These are phyloP conservation scores for Oreochromis spilurus DNA, from an alignment of 2,113 vertebrate species.

Conservation along the genomic window DNA sequence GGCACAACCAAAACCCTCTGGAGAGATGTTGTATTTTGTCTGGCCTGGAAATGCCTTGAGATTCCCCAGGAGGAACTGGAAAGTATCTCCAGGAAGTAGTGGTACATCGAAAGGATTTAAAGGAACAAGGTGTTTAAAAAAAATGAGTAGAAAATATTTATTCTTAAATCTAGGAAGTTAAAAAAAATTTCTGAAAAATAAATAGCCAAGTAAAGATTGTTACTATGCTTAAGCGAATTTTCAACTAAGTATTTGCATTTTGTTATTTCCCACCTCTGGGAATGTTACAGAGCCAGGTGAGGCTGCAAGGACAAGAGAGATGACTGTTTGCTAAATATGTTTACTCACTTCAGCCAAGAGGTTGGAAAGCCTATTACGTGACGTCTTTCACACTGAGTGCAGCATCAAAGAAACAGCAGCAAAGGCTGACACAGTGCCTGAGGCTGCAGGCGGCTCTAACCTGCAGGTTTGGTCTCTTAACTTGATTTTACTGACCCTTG, in stretches of 20 bases:
- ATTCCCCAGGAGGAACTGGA: not conserved
- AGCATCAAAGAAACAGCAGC: not conserved
- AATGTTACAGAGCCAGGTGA: not conserved
- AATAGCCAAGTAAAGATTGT: not conserved
- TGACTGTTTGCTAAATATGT: slow-evolving; percentile 32
- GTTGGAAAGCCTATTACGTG: not conserved
- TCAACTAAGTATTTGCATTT: not conserved
- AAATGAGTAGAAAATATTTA: not conserved
- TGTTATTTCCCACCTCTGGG: not conserved
- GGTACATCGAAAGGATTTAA: not conserved
- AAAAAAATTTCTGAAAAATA: not conserved
- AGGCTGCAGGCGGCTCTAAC: not conserved
- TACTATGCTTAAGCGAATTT: too few relatives aligned
- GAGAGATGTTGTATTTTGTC: not conserved
- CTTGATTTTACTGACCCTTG: not conserved
- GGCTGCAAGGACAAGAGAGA: not conserved
- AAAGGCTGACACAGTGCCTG: not conserved
- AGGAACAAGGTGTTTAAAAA: fast-evolving
- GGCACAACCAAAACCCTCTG: not conserved
- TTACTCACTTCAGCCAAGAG: slow-evolving; percentile 2
- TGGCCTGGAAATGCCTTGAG: not conserved
- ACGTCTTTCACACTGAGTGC: slow-evolving; percentile 7
- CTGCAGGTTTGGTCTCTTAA: not conserved
- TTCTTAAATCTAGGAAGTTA: not conserved
- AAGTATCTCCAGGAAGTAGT: not conserved